A percentile compares a stretch with the other conserved stretches of the same genome.
Evolutionary conservation across 2,888 invertebrate genomes (phyloP).

Genomic region (Elegia similella): DNA sequence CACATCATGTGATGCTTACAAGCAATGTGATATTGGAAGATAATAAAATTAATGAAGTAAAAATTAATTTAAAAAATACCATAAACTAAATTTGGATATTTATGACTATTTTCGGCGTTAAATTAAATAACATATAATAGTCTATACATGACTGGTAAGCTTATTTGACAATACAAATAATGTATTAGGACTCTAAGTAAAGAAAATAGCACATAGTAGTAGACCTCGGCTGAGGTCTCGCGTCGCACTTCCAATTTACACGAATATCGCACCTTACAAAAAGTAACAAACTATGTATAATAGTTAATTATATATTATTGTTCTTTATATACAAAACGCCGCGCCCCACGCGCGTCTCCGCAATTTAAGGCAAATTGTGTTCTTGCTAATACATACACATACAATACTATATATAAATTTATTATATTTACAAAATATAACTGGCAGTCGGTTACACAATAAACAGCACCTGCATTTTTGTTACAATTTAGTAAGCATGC

Average conservation of each 20-base stretch:
- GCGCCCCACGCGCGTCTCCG: constrained; percentile 60
- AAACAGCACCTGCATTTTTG: constrained; percentile 62
- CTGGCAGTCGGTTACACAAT: constrained; percentile 61
- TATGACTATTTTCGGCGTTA: constrained; percentile 79
- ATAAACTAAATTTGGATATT: constrained; percentile 81
- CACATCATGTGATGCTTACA: constrained; percentile 71
- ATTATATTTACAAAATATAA: constrained; percentile 74
- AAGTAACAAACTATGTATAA: constrained; percentile 73
- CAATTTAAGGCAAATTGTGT: constrained; percentile 63
- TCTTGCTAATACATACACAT: constrained; percentile 59
- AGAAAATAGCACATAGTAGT: constrained; percentile 65
- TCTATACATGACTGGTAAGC: constrained; percentile 80
- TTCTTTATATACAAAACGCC: constrained; percentile 74
- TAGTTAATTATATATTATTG: constrained; percentile 68
- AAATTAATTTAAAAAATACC: constrained; percentile 65
- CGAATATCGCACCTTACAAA: constrained; percentile 71
- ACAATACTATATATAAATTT: constrained; percentile 52
- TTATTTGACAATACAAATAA: constrained; percentile 74
- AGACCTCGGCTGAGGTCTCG: constrained; percentile 42
- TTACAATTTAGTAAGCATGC: constrained; percentile 65
- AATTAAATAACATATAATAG: constrained; percentile 75
- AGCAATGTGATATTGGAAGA: constrained; percentile 62
- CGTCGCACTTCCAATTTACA: constrained; percentile 59
- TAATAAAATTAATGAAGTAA: constrained; percentile 58
- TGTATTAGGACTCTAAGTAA: constrained; percentile 74